Evolutionary conservation across 2,113 vertebrate genomes (phyloP), one percentile per base, ranked within the genome.

Genomic region (Rallus limicola): DNA sequence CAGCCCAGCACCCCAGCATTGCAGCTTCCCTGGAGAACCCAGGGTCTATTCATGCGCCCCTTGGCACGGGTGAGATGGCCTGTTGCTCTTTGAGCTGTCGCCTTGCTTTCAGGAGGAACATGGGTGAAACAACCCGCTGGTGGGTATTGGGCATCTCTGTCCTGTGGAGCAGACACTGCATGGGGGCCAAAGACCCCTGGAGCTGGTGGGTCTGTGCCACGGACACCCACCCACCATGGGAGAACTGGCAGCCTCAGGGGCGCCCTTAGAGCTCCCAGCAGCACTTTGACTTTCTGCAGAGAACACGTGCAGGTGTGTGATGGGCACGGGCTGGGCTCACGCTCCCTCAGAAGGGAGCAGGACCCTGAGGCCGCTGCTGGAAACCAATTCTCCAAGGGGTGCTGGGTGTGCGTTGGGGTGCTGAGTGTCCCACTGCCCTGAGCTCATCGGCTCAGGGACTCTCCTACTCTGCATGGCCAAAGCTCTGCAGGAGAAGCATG

Each of bases 51-150:
- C 10, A 53, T 19, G 1, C 33, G 0, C 10, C 53, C 13, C 36
- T 6, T 1, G 53, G 33, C 15, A 11, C 11, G 17, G 38, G 7
- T n/a, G 3, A 9, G 17, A 3, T 0, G 34, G 17, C 24, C 0
- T 7, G 38, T 40, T 5, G 5, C 17, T 52, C 18, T 15, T 6
- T n/a, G 11, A 21, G 29, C 11, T 33, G 6, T 0, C 64, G 29
- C 25, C 0, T 3, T 10, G 33, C 20, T 71, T 20, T 48, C 53
- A 10, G 0, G 4, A 50, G 33, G 29, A 62, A 12, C 13, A 5
- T 8, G 0, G 4, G 26, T n/a, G 40, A 33, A 55, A n/a, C 31
- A 4, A 3, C 13, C 3, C 1, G 0, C 3, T 6, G 46, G 4
- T 11, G 44, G 40, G 38, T 14, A 15, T 9, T 0, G 65, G 15